These are phyloP conservation scores for Phocides pigmalion DNA, from an alignment of 1,140 invertebrate species.

Conservation along the genomic window DNA sequence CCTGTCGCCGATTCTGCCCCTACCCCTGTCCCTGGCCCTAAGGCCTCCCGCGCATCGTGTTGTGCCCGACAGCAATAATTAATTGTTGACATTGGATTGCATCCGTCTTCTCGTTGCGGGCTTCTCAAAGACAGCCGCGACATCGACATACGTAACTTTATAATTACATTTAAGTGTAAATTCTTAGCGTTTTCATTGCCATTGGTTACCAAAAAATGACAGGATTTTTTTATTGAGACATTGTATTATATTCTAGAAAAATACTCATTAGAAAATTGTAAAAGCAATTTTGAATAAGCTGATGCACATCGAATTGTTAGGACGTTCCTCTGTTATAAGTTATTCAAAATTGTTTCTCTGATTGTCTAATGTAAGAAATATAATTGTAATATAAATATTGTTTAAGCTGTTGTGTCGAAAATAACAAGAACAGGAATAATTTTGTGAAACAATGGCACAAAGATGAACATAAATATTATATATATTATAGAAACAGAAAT, in stretches of 20 bases:
- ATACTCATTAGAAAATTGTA: slow-evolving; percentile 72
- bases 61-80: slow-evolving; percentile 77
- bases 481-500: slow-evolving; percentile 83
- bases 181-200: slow-evolving; percentile 78
- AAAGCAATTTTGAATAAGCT: slow-evolving; percentile 64
- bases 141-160: slow-evolving; percentile 76
- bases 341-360: slow-evolving; percentile 67
- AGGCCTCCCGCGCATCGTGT: slow-evolving; percentile 44
- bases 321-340: slow-evolving; percentile 68
- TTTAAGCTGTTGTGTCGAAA: slow-evolving; percentile 82
- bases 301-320: slow-evolving; percentile 80
- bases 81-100: slow-evolving; percentile 56
- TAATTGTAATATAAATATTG: slow-evolving; percentile 80
- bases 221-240: slow-evolving; percentile 78
- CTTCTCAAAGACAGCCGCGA: slow-evolving; percentile 65
- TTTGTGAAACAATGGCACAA: slow-evolving; percentile 83
- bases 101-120: slow-evolving; percentile 59
- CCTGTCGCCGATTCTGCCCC: no score
- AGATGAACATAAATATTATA: slow-evolving; percentile 83
- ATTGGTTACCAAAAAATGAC: slow-evolving; percentile 83
- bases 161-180: slow-evolving; percentile 73
- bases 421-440: slow-evolving; percentile 84
- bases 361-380: slow-evolving; percentile 74
- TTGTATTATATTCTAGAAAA: slow-evolving; percentile 75
- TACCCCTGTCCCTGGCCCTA: background rate